Percentiles rank a stretch among this genome's conserved stretches.
Evolutionary conservation across 2,113 vertebrate genomes (phyloP).

Genomic region (Pampusana beccarii): DNA sequence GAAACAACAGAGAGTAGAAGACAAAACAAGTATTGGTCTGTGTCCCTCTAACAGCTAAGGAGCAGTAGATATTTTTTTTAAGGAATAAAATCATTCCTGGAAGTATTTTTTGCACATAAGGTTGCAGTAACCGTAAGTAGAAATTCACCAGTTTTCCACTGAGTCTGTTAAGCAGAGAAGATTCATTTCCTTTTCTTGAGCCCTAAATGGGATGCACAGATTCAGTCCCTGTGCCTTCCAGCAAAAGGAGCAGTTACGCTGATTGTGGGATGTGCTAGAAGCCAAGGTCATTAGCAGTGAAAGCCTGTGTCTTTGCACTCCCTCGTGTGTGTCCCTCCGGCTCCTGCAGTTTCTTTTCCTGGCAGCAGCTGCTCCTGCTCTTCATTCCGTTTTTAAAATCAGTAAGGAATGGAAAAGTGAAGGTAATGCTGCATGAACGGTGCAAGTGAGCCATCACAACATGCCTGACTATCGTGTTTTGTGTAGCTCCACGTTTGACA

Average conservation of each 20-base stretch:
- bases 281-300: not conserved
- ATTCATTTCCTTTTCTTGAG: not conserved
- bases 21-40: not conserved
- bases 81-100: not conserved
- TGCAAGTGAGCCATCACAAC: not conserved
- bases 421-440: not conserved
- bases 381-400: not conserved
- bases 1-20: not conserved
- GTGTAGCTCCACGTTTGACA: not conserved
- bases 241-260: not conserved
- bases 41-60: not conserved
- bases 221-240: not conserved
- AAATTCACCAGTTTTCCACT: not conserved
- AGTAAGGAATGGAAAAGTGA: not conserved
- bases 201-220: not conserved
- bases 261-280: not conserved
- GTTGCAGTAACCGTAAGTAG: not conserved
- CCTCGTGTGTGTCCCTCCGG: not conserved
- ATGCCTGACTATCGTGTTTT: not conserved
- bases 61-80: not conserved
- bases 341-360: constrained; percentile 21
- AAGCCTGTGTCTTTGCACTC: not conserved
- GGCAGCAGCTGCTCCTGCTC: not conserved
- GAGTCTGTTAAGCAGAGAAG: not conserved
- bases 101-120: not conserved